Percentiles rank a stretch among this genome's conserved stretches.
phyloP scores from a whole-genome alignment of 2,888 invertebrate species.

The Chloroclystis v-ata region DNA sequence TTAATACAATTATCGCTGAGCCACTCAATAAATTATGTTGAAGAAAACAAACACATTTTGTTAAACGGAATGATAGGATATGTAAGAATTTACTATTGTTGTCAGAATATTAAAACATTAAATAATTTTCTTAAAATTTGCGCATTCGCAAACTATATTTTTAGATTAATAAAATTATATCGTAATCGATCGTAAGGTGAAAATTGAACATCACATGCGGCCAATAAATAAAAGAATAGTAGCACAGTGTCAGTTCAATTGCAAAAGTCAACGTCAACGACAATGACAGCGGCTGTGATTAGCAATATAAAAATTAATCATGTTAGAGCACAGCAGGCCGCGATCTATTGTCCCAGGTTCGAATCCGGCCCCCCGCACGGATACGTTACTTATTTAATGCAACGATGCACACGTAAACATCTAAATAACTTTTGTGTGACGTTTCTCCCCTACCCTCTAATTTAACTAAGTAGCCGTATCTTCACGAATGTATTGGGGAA shows the following conservation, averaged over 20 bases:
- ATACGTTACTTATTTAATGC: conserved; percentile 77
- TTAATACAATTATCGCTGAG: conserved; percentile 4
- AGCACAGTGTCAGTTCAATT: background rate
- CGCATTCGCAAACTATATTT: no score
- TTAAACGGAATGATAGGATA: no score
- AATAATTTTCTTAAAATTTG: no score
- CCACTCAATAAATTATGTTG: background rate
- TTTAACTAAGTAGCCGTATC: conserved; percentile 76
- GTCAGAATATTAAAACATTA: no score
- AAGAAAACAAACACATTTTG: conserved; percentile 13
- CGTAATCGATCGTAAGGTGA: no score
- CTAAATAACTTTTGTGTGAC: conserved; percentile 78
- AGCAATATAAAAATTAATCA: conserved; percentile 69
- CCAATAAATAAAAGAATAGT: background rate
- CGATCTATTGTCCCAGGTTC: conserved; percentile 65
- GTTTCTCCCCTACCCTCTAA: conserved; percentile 73
- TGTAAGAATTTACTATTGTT: no score
- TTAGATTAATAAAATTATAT: no score
- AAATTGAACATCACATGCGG: background rate
- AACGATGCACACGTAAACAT: conserved; percentile 78
- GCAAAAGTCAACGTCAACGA: conserved; percentile 3
- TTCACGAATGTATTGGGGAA: conserved; percentile 68
- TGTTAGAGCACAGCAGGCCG: conserved; percentile 51
- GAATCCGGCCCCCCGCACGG: conserved; percentile 60
- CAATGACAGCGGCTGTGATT: conserved; percentile 49